Percentiles rank a stretch among this genome's conserved stretches.
Conservation (phyloP, 2,888 invertebrate species). For the Ariolimax columbianus region DNA sequence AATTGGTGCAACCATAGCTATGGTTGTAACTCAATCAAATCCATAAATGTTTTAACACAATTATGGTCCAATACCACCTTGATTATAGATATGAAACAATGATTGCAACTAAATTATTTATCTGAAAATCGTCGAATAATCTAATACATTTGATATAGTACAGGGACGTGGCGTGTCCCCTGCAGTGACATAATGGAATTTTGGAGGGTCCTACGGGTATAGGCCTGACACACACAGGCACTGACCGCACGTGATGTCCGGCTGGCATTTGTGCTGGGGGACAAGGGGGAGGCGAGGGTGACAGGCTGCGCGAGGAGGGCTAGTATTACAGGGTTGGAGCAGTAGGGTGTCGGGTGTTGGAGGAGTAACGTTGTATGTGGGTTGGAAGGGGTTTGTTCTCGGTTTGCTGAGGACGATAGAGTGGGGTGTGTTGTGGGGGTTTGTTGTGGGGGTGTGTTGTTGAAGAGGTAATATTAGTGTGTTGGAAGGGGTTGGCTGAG, state of each 20-base stretch:
- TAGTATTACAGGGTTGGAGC: no score
- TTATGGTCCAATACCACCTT: conserved; percentile 59
- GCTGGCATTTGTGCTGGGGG: conserved; percentile 16
- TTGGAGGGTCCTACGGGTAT: conserved; percentile 40
- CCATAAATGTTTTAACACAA: conserved; percentile 64
- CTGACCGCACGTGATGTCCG: conserved; percentile 48
- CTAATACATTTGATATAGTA: conserved; percentile 61
- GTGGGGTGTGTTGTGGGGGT: no score
- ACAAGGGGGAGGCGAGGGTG: no score
- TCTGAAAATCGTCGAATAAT: conserved; percentile 60
- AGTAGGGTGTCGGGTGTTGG: no score
- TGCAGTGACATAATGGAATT: conserved; percentile 60
- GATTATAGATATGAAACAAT: conserved; percentile 70
- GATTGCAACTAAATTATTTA: conserved; percentile 68
- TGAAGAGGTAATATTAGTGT: no score
- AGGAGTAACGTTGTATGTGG: no score
- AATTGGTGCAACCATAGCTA: conserved; percentile 56
- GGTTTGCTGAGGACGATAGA: no score
- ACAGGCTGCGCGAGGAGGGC: no score
- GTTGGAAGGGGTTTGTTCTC: no score
- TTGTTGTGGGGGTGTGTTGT: no score
- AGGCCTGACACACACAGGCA: conserved; percentile 12
- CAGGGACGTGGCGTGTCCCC: conserved; percentile 53
- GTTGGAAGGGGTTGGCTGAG: no score
- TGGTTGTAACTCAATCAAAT: conserved; percentile 60